Evolutionary conservation across 2,797 vertebrate species (phyloP).

Genomic region (Onychomys torridus): DNA sequence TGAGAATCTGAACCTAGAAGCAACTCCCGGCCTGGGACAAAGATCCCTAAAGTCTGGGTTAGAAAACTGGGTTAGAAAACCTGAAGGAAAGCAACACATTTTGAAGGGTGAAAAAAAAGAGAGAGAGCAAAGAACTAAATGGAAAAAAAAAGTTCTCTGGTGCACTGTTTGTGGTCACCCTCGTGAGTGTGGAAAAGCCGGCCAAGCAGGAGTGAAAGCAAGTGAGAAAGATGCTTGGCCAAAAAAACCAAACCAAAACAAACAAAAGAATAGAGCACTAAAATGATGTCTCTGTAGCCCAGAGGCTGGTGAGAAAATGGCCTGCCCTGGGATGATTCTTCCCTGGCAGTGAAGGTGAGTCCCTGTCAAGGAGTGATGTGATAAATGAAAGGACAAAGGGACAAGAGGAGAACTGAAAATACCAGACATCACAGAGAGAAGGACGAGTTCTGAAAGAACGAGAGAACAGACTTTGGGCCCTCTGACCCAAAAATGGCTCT

Average conservation of each 20-base stretch:
- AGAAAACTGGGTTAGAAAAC: neutral
- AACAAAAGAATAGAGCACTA: neutral
- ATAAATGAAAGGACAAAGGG: conserved; percentile 72
- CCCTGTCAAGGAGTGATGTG: conserved; percentile 69
- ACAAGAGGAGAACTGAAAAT: conserved; percentile 66
- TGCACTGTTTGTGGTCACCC: neutral
- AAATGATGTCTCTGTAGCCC: conserved; percentile 42
- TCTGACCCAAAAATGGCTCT: conserved; percentile 37
- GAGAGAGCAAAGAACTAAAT: conserved; percentile 37
- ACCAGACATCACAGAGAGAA: conserved; percentile 66
- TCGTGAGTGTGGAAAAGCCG: neutral
- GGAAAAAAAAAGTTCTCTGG: conserved; percentile 15
- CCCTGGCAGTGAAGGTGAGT: conserved; percentile 65
- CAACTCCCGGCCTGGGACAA: neutral
- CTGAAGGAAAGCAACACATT: conserved; percentile 44
- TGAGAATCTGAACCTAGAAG: neutral
- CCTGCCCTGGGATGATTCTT: conserved; percentile 69
- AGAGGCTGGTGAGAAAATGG: conserved; percentile 10
- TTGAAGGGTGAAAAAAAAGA: neutral
- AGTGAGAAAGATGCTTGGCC: conserved; percentile 59
- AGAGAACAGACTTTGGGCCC: conserved; percentile 29
- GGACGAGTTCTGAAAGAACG: neutral
- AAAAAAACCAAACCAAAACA: neutral
- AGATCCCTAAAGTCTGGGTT: conserved; percentile 46
- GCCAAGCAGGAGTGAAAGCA: conserved; percentile 62